Evolutionary conservation across 2,113 vertebrate species (phyloP).

Genomic region (Ceratotherium simum): DNA sequence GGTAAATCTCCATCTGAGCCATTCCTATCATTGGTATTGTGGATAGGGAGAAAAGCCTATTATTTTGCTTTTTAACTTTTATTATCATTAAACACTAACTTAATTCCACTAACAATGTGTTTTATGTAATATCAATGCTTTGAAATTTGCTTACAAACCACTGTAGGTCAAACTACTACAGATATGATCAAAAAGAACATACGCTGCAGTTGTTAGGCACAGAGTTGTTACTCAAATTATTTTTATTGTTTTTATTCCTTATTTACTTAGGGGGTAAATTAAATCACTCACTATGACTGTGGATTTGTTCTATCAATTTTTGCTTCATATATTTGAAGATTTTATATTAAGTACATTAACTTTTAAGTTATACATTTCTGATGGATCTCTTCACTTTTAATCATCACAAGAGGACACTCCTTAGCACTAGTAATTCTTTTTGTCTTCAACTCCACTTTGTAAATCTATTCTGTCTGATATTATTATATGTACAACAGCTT

Average conservation of each 20-base stretch:
- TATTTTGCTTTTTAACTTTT: background rate
- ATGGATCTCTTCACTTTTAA: background rate
- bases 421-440: background rate
- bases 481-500: background rate
- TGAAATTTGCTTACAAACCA: background rate
- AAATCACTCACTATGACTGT: background rate
- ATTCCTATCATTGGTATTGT: too few relatives aligned
- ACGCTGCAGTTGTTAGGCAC: background rate
- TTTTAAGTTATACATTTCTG: background rate
- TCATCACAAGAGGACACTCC: background rate
- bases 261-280: background rate
- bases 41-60: too few relatives aligned
- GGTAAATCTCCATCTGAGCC: too few relatives aligned
- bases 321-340: background rate
- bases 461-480: background rate
- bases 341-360: background rate
- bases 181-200: background rate
- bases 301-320: background rate
- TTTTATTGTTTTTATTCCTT: background rate
- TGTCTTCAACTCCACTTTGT: background rate
- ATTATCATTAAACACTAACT: background rate
- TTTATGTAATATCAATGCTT: background rate
- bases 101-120: background rate
- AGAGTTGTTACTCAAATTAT: background rate
- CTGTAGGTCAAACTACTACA: background rate